Evolutionary conservation across 2,797 vertebrate genomes (phyloP), one percentile per base, ranked within the genome.

Genomic region (Eulemur albifrons): DNA sequence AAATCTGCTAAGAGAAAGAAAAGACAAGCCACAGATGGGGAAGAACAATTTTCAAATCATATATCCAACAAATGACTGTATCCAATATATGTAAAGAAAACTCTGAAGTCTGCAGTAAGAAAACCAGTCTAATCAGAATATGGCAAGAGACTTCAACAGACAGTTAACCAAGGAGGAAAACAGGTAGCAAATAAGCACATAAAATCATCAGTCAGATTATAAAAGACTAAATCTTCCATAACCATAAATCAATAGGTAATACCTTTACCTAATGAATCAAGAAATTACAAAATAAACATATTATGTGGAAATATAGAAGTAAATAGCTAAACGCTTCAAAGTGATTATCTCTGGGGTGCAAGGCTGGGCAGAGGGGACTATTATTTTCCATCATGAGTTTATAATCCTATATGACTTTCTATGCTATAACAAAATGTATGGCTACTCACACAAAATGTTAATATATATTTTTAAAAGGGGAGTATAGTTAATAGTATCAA

Each of bases 231-330:
- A 69, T 21, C 65, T 81, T 65, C 54, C 9, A 30, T 61, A 82
- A 86, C 11, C n/a, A 93, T n/a, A 93, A 67, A 90, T 50, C 87
- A 87, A 69, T 38, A 50, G 25, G 50, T 32, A 57, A 54, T 32
- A 54, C 12, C 67, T 69, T 86, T 87, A 86, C 40, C 25, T 82
- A 86, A 72, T 72, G n/a, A 90, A 38, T 82, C 43, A 93, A 75
- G 17, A 90, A 90, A 90, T 90, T 86, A 38, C 23, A 80, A 90
- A 90, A 90, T 43, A 96, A 86, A 96, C 21, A 40, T 14, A 72
- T 52, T 61, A 88, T 45, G 27, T 27, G 40, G 12, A 75, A 59
- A 67, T 67, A 81, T 0, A 76, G 14, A 65, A 61, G 59, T 50
- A 84, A 92, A 95, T 9, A 77, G 52, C n/a, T 70, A 45, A 57